phyloP scores from a whole-genome alignment of 2,113 vertebrate genomes.

The Ptychochromis oligacanthus region DNA sequence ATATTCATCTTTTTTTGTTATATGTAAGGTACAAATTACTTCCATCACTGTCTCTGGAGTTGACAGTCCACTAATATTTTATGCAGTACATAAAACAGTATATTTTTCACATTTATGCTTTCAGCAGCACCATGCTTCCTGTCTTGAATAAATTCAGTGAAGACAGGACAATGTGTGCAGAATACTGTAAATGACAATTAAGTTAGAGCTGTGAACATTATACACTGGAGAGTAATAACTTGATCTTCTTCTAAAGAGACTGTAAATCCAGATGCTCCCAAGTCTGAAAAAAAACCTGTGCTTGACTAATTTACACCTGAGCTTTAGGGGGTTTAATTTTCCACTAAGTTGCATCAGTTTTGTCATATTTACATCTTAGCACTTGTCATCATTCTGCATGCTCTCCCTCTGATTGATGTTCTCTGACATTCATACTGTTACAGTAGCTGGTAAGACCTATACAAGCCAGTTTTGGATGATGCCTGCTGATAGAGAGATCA shows the following conservation, averaged over 20 bases:
- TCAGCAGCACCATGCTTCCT: background rate
- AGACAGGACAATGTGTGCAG: background rate
- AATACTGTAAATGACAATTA: background rate
- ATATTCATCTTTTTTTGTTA: background rate
- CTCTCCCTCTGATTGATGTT: background rate
- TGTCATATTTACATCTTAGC: background rate
- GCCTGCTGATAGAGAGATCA: slow-evolving; percentile 25
- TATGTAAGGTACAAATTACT: background rate
- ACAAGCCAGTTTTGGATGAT: background rate
- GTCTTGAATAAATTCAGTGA: background rate
- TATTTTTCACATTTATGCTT: background rate
- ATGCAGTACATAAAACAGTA: background rate
- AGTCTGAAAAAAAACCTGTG: background rate
- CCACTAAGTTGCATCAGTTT: background rate
- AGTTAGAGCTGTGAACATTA: background rate
- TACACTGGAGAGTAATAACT: background rate
- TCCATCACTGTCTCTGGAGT: background rate
- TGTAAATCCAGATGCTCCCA: background rate
- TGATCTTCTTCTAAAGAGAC: background rate
- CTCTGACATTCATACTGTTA: background rate
- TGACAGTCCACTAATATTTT: background rate
- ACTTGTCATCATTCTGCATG: background rate
- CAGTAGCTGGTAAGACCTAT: background rate
- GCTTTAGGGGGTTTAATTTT: background rate
- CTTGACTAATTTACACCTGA: background rate